Evolutionary conservation across 2,888 invertebrate species (phyloP), one percentile per base, ranked within the genome.

Genomic region (Tachystola acroxantha): DNA sequence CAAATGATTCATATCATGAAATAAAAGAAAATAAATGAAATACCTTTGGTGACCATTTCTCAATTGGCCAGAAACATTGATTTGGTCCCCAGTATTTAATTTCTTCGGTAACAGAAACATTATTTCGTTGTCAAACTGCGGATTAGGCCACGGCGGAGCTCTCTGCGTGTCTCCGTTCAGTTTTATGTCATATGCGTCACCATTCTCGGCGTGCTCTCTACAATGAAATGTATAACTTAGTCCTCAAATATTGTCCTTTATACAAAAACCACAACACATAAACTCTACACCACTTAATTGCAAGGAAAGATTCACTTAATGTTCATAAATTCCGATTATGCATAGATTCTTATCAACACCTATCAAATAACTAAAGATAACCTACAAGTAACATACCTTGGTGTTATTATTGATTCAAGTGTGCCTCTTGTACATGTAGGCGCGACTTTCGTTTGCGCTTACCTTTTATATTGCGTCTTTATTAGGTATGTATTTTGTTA

Each of bases 21-120:
- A n/a, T n/a, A n/a, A n/a, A n/a, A n/a, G n/a, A n/a, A n/a, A n/a
- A n/a, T n/a, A 16, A 16, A 16, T 16, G 16, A 4, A 16, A 16
- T 16, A 76, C 75, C 45, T 46, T 40, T 50, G 42, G 35, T 54
- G 58, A 30, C 58, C 42, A 35, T 37, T 36, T 32, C 22, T 53
- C 32, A 60, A 39, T 26, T 30, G 37, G 9, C 73, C 67, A 12
- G 43, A 44, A 29, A 77, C 43, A 22, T 37, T 48, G 19, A 79
- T 57, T 29, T 10, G 39, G 38, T 77, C 72, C 1, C 51, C 48
- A 1, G 32, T 9, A 25, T 49, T 52, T 7, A 78, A 53, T 46
- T 41, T 44, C 42, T 54, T 69, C 32, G 80, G 80, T 40, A 80
- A 39, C 19, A 65, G 25, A 43, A 70, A 72, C 70, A 77, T 76